Evolutionary conservation across 2,888 invertebrate species (phyloP), one percentile per base, ranked within the genome.

Genomic region (Hermaeophaga mercurialis): DNA sequence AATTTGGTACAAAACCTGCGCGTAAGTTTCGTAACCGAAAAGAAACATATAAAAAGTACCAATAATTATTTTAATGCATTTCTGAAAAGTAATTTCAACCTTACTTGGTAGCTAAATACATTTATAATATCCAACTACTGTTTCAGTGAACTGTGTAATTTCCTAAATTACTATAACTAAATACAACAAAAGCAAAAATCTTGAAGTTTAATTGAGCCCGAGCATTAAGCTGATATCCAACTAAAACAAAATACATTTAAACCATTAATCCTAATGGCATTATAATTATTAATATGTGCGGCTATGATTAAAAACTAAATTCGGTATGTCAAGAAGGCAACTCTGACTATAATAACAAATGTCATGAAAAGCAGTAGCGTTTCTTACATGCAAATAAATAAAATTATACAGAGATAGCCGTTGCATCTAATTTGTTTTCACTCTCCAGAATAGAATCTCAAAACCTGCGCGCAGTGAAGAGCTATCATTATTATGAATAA

Each of bases 191-290:
- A 64, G 56, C 62, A 62, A 65, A 56, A 56, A 31, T 41, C 59
- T 24, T 49, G 55, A 58, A 58, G 54, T 56, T 54, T 65, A 65
- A 65, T 66, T 61, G 33, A 26, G 4, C 7, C 17, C 6, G 24
- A 52, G 43, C 41, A 43, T 41, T 43, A 57, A 54, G 54, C 58
- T 54, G 63, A 55, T 63, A 67, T 64, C 66, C 66, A 62, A 66
- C 63, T 64, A 59, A 64, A 66, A 66, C 64, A 67, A 65, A 67
- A 66, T 64, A 65, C 63, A 66, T 64, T 67, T 65, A 67, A 64
- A 60, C 63, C 68, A 66, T 68, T 67, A 68, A 67, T 68, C 63
- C 67, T 67, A 66, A 68, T 68, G 68, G 59, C 56, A 65, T 54
- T 66, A 66, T 68, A 68, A 68, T 68, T 63, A 61, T 61, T 50